Percentiles rank a stretch among this genome's conserved stretches.
Conservation (phyloP, 92 coral and sea anemone genomes). For the Heliopora coerulea region DNA sequence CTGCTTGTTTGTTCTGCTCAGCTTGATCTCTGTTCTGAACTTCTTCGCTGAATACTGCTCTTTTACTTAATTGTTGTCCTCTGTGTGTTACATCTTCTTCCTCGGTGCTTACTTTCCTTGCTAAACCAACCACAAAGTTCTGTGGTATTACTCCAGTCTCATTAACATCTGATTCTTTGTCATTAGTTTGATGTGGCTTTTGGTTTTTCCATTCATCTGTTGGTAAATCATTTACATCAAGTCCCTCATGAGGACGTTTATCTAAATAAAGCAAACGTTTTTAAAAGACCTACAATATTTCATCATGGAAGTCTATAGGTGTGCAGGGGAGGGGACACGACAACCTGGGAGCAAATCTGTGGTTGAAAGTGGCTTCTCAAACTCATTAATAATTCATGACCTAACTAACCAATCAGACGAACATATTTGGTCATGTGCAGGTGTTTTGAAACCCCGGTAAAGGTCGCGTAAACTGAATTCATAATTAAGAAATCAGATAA, state of each 20-base stretch:
- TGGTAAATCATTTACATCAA: neutral
- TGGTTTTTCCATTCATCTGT: neutral
- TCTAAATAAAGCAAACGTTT: neutral
- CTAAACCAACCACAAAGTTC: neutral
- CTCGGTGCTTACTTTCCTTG: neutral
- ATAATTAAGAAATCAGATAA: too few relatives aligned
- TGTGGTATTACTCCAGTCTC: neutral
- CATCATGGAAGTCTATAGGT: too few relatives aligned
- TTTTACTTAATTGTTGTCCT: neutral
- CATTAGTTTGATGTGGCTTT: neutral
- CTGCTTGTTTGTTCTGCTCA: neutral
- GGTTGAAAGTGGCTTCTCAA: too few relatives aligned
- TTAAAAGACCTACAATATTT: neutral
- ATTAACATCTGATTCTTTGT: neutral
- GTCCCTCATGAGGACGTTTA: neutral
- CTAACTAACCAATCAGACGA: too few relatives aligned
- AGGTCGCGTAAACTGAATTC: too few relatives aligned
- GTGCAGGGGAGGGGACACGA: too few relatives aligned
- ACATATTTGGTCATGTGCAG: too few relatives aligned
- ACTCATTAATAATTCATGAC: too few relatives aligned
- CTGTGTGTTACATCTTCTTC: neutral
- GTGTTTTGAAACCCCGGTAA: too few relatives aligned
- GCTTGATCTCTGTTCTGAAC: neutral
- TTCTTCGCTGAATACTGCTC: neutral
- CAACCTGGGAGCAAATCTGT: too few relatives aligned